Evolutionary conservation across 2,888 invertebrate genomes (phyloP).

Genomic region (Harmothoe impar): DNA sequence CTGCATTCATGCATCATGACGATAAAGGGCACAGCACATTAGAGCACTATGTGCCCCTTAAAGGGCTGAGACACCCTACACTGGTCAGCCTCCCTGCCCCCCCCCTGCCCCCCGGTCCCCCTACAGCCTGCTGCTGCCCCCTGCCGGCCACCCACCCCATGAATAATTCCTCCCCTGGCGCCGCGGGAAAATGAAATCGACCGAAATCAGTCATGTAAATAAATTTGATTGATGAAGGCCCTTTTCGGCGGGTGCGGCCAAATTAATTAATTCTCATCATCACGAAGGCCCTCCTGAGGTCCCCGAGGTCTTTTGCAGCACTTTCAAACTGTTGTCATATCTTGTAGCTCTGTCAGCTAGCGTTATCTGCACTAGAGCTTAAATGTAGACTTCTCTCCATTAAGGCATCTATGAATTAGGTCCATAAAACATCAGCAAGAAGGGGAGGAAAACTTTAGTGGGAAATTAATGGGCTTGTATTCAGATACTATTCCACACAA

Average conservation of each 20-base stretch:
- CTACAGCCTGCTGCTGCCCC: not conserved
- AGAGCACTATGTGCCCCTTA: too few relatives aligned
- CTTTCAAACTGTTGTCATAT: conserved; percentile 51
- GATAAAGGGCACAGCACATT: too few relatives aligned
- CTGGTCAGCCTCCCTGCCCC: not conserved
- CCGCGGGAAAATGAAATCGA: conserved; percentile 60
- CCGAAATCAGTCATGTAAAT: conserved; percentile 66
- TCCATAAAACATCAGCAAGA: too few relatives aligned
- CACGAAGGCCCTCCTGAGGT: conserved; percentile 75
- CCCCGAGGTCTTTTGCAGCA: conserved; percentile 26
- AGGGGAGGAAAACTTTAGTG: too few relatives aligned
- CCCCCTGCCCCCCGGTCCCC: too few relatives aligned
- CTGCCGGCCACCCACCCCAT: conserved; percentile 16
- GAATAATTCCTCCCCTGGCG: conserved; percentile 64
- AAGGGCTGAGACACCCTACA: not conserved
- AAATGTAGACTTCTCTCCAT: too few relatives aligned
- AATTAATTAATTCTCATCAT: conserved; percentile 64
- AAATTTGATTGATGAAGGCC: conserved; percentile 66
- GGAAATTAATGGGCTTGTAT: too few relatives aligned
- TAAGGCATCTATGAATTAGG: too few relatives aligned
- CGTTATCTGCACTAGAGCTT: too few relatives aligned
- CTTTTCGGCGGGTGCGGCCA: conserved; percentile 47
- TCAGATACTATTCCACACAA: too few relatives aligned
- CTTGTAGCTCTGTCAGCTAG: not conserved
- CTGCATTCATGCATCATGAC: too few relatives aligned